Percentiles rank a stretch among this genome's conserved stretches.
phyloP scores from a whole-genome alignment of 2,888 invertebrate species.

The Aporophyla lueneburgensis region DNA sequence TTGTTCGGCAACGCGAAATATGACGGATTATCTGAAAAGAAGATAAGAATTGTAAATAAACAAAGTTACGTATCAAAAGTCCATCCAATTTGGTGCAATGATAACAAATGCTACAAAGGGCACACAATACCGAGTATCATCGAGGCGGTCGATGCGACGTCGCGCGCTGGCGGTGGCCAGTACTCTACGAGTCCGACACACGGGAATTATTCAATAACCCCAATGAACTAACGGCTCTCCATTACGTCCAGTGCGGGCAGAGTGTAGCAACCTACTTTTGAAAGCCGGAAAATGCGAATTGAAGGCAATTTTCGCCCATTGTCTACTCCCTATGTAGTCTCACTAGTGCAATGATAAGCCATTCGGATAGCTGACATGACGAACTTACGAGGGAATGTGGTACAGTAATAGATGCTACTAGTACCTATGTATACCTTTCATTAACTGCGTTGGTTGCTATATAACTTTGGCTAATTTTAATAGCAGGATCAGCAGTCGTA shows the following conservation, averaged over 20 bases:
- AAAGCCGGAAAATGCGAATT: conserved; percentile 90
- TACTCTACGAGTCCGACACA: conserved; percentile 75
- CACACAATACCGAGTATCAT: conserved; percentile 76
- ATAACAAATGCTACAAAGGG: conserved; percentile 47
- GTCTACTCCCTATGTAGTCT: conserved; percentile 78
- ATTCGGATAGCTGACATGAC: conserved; percentile 50
- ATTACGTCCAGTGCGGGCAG: conserved; percentile 84
- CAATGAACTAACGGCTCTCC: conserved; percentile 89
- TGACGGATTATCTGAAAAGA: conserved; percentile 94
- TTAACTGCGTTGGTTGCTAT: conserved; percentile 22
- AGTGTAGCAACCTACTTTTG: conserved; percentile 87
- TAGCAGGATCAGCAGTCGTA: conserved; percentile 40
- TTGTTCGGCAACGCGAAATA: conserved; percentile 93
- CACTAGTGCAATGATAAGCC: conserved; percentile 62
- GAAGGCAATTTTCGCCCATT: conserved; percentile 87
- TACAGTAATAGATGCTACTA: conserved; percentile 27
- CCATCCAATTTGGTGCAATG: neutral
- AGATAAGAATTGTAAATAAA: conserved; percentile 36
- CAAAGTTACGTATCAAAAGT: conserved; percentile 8
- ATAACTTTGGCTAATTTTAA: conserved; percentile 51
- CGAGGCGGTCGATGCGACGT: conserved; percentile 63
- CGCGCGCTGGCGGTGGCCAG: conserved; percentile 70
- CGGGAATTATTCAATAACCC: conserved; percentile 90
- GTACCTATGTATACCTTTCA: conserved; percentile 11
- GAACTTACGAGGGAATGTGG: conserved; percentile 30